Base-by-base conservation (phyloP, 2,113 vertebrate genomes). In the Gobius niger region DNA sequence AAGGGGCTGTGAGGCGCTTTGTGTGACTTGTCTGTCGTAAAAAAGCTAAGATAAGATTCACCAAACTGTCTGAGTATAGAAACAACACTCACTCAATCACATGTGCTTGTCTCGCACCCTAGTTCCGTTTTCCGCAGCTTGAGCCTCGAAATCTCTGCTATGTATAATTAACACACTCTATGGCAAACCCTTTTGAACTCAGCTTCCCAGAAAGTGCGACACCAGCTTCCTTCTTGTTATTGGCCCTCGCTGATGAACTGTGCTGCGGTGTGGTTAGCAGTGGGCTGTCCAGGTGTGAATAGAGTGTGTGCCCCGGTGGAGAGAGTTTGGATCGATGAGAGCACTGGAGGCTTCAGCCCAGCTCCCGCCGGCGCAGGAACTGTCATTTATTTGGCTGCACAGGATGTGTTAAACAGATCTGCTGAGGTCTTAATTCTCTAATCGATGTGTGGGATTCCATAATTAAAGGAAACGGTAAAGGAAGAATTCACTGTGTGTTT, bases 381-480 rank as follows among this genome's bases (percentile, higher is more conserved):
- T 40, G 54, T 14, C 54, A 10, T 24, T 54, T 16, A 15, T 40
- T 44, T 10, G 14, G 8, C 34, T 60, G 40, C 57, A 60, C 34
- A 16, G 57, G 54, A 14, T 14, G 54, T 40, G 54, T 57, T 57
- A 40, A 40, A 40, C 19, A 57, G 54, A 40, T 7, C 54, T 18
- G 15, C 51, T 7, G 18, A 14, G 24, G 12, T 15, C 14, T 34
- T 7, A 19, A 2, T 14, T 40, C 12, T 12, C 9, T 57, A 57
- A 57, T 57, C 6, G 15, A 57, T 57, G 9, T 7, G 54, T 12
- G 3, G 6, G 5, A 40, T 34, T 56, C 0, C 12, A 57, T 13
- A 57, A 40, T 57, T 57, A 57, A 57, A 57, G 54, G 54, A 57
- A 57, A 57, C 14, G 54, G 11, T 34, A 57, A 40, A 14, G 24